Base-by-base conservation (phyloP, 2,797 vertebrate genomes). In the Cyprinella venusta region DNA sequence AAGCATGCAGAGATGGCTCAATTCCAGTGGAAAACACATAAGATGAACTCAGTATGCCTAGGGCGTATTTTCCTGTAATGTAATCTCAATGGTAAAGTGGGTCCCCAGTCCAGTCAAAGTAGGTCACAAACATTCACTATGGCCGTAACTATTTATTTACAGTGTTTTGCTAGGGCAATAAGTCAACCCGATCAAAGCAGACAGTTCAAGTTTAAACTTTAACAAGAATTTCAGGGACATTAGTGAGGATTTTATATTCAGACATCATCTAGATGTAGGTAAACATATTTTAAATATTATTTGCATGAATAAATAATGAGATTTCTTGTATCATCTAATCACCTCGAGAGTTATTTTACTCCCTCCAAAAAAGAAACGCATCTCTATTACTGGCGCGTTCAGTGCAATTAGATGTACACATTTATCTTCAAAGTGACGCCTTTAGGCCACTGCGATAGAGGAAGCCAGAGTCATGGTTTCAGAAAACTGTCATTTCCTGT, bases 401-500 rank as follows among this genome's bases (percentile, higher is more conserved):
- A 69, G 63, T 40, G 52, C 50, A 80, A 40, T 5, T 5, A 7
- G 15, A 68, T 33, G 24, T 24, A 69, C 38, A 48, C 24, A 13
- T 36, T 77, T 26, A 61, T 76, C 65, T 83, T 83, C 26, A 61
- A 38, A 77, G 81, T 15, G 26, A 77, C 18, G 24, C 67, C 79
- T 56, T 21, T 18, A 76, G 76, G 36, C 21, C 87, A 79, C 48
- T 54, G 64, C 24, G 83, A 88, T 72, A 87, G 88, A 92, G 91
- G 89, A 93, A 92, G 85, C 72, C 59, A 38, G 83, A 65, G 78
- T 77, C 71, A 87, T 88, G 87, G 86, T 90, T 89, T 89, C 79
- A 90, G 89, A 94, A 89, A 91, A 90, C 87, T 85, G 86, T 81
- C 56, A 88, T 89, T 90, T 95, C 94, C 94, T 94, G 91, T 92